A percentile compares a stretch with the other conserved stretches of the same genome.
These are phyloP conservation scores for Dendrocopos noguchii DNA, from an alignment of 2,113 vertebrate genomes.

Conservation along the genomic window DNA sequence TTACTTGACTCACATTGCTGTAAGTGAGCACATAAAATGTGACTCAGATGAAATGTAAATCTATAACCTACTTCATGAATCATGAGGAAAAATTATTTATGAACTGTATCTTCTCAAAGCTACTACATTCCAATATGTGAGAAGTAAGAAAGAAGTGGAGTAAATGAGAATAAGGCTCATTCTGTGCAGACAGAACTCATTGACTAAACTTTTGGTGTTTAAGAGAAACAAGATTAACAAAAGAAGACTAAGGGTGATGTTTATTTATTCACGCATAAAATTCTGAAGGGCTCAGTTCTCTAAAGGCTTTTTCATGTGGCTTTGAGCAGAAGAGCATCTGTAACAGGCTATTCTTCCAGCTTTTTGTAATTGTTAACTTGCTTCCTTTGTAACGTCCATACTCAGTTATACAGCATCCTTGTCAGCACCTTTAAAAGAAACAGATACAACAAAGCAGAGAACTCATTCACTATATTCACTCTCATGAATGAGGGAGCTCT, in stretches of 20 bases:
- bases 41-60: background rate
- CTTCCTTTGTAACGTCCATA: background rate
- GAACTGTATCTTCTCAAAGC: background rate
- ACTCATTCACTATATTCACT: background rate
- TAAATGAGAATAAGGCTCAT: background rate
- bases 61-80: background rate
- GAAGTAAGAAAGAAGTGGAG: background rate
- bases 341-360: background rate
- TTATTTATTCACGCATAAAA: background rate
- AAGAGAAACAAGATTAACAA: background rate
- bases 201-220: background rate
- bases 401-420: constrained; percentile 16
- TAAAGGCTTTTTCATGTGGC: background rate
- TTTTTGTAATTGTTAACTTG: constrained; percentile 17
- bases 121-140: background rate
- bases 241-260: background rate
- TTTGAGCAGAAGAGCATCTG: background rate
- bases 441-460: background rate
- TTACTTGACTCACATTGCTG: background rate
- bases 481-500: background rate
- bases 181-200: background rate
- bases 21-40: background rate
- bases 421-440: constrained; percentile 26
- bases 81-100: background rate
- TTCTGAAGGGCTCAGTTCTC: background rate